Evolutionary conservation across 2,113 vertebrate species (phyloP), one percentile per base, ranked within the genome.

Genomic region (Pangasianodon gigas): DNA sequence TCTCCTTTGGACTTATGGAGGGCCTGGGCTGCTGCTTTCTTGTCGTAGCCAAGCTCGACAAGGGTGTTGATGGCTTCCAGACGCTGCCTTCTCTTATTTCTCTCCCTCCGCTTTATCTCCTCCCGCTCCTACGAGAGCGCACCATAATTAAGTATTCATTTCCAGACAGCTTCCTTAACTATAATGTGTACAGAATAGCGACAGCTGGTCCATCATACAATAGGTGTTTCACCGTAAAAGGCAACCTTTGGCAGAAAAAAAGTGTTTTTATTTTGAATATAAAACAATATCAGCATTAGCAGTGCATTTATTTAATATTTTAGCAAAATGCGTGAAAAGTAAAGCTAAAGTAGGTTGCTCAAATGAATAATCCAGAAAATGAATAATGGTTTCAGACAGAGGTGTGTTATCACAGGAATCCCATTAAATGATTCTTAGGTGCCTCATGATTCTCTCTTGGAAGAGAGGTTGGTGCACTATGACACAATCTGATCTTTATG

Each of bases 101-200:
- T 94, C 92, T 99, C 98, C 87, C 96, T 96, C 87, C 91, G 94
- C 93, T 93, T 95, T 90, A 97, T 96, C 89, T 97, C 96, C 1
- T 96, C 96, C 67, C 96, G 94, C 91, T 98, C 97, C 98, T 99
- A 93, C 9, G 14, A 54, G 9, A 29, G 82, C 29, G 37, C n/a
- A 81, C 19, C 48, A 65, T 1, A 74, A 87, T 67, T 58, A 48
- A 51, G 46, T 5, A 46, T 84, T 41, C 16, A 46, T n/a, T 87
- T 60, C 6, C 44, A 37, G 32, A 65, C 51, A 48, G 52, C n/a
- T 37, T 65, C 8, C 83, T 29, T 69, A 32, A 84, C 37, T 84
- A 24, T 29, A 84, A 29, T 26, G 54, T 26, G 82, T 84, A 44
- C 19, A 44, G 51, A 54, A 54, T 18, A 44, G 32, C 24, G 8